Conservation (phyloP, 2,888 invertebrate species). For the Cryptus viduatorius region DNA sequence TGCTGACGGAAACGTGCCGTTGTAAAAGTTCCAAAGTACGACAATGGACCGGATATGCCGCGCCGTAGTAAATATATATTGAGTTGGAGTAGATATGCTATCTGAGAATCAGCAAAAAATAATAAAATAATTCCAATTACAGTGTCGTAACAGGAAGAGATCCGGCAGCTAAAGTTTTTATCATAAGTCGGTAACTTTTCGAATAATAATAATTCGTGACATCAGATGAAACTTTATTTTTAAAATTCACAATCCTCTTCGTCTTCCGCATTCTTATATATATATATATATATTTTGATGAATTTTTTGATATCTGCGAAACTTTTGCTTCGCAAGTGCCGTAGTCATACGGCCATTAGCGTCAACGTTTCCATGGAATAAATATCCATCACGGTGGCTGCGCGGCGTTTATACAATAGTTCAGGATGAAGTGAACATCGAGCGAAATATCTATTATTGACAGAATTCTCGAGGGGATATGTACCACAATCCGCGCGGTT, state of each 20-base stretch:
- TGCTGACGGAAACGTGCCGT: too few species aligned
- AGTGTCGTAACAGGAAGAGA: neutral
- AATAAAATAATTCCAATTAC: conserved; percentile 10
- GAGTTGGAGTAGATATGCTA: neutral
- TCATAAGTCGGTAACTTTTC: neutral
- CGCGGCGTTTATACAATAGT: conserved; percentile 38
- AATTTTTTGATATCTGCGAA: too few species aligned
- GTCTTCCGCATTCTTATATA: neutral
- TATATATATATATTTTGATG: too few species aligned
- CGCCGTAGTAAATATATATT: neutral
- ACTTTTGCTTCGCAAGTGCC: too few species aligned
- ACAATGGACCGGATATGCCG: neutral
- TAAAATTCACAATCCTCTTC: neutral
- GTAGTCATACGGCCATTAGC: conserved; percentile 23
- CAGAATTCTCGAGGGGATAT: conserved; percentile 25
- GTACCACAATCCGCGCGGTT: conserved; percentile 7
- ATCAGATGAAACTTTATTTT: conserved; percentile 19
- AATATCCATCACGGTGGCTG: conserved; percentile 41
- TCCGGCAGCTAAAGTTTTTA: neutral
- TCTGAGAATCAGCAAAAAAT: conserved; percentile 5
- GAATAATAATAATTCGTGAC: conserved; percentile 28
- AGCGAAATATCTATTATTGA: conserved; percentile 4
- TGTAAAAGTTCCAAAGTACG: neutral
- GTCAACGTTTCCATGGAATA: conserved; percentile 54
- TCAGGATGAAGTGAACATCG: conserved; percentile 34